phyloP scores from a whole-genome alignment of 2,113 vertebrate genomes.

The Oncorhynchus tshawytscha region DNA sequence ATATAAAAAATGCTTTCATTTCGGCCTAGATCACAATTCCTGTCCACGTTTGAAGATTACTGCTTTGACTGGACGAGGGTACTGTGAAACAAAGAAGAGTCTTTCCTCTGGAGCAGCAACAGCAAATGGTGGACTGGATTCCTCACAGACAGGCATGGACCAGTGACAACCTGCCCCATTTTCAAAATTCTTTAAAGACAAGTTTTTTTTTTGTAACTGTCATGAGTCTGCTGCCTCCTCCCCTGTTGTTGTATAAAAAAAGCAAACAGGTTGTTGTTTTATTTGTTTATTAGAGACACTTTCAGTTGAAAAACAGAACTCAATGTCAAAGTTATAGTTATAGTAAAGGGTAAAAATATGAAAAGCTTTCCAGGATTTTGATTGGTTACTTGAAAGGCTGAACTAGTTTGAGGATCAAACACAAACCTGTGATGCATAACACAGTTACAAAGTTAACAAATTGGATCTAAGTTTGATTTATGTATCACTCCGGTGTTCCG shows the following conservation, averaged over 20 bases:
- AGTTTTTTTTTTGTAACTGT: slow-evolving; percentile 28
- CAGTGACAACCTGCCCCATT: slow-evolving; percentile 61
- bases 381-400: neutral
- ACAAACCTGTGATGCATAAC: neutral
- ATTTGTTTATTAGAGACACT: neutral
- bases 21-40: neutral
- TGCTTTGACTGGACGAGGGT: slow-evolving; percentile 33
- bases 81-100: slow-evolving; percentile 50
- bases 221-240: slow-evolving; percentile 44
- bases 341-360: too few relatives aligned
- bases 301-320: neutral
- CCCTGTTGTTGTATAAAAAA: slow-evolving; percentile 18
- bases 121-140: neutral
- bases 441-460: too few relatives aligned
- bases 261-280: too few relatives aligned
- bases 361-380: too few relatives aligned
- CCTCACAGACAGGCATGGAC: slow-evolving; percentile 55
- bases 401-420: neutral
- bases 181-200: slow-evolving; percentile 38
- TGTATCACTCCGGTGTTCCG: neutral
- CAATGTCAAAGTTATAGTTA: too few relatives aligned
- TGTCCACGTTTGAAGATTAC: slow-evolving; percentile 16
- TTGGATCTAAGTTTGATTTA: too few relatives aligned
- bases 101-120: slow-evolving; percentile 35
- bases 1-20: neutral